Evolutionary conservation across 2,888 invertebrate genomes (phyloP), one percentile per base, ranked within the genome.

Genomic region (Mantis religiosa): DNA sequence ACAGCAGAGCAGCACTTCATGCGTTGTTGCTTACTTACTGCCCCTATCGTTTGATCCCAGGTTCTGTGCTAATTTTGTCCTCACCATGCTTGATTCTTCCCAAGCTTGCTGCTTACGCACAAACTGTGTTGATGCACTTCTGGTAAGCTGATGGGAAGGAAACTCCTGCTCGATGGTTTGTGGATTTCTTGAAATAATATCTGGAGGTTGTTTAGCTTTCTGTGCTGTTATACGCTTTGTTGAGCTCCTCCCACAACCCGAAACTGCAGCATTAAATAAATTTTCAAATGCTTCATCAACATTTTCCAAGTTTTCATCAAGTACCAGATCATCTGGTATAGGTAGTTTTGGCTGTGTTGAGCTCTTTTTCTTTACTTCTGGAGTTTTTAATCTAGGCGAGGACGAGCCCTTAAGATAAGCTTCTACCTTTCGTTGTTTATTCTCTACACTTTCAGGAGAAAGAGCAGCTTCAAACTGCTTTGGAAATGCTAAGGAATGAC

Each of bases 211-310:
- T 87, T 89, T 89, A 20, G 54, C 14, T 71, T 83, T 85, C 25
- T 83, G 85, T 90, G 84, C 41, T 82, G 82, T 30, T 54, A 30
- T 89, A 28, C 54, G 83, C 82, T 86, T 87, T 84, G 89, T 82
- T 28, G 27, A 20, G 7, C 54, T 89, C 30, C 82, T 87, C 41
- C 83, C 82, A 25, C 54, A 71, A n/a, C 87, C 82, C 2, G 88
- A 91, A 28, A 92, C 93, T 54, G 93, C 92, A 91, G 93, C 93
- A 90, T 93, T 93, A 94, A 98, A 97, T 92, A 98, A 95, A 93
- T 96, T 96, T 93, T 98, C 98, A 94, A 98, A 98, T 91, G 97
- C 97, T 94, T 96, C 96, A 93, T 98, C 98, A 90, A 97, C 97
- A 94, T 97, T 97, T 12, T 92, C 92, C 20, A 92, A 90, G 89